These are phyloP conservation scores for Metacarcinus magister DNA, from an alignment of 2,888 invertebrate genomes.

Conservation along the genomic window DNA sequence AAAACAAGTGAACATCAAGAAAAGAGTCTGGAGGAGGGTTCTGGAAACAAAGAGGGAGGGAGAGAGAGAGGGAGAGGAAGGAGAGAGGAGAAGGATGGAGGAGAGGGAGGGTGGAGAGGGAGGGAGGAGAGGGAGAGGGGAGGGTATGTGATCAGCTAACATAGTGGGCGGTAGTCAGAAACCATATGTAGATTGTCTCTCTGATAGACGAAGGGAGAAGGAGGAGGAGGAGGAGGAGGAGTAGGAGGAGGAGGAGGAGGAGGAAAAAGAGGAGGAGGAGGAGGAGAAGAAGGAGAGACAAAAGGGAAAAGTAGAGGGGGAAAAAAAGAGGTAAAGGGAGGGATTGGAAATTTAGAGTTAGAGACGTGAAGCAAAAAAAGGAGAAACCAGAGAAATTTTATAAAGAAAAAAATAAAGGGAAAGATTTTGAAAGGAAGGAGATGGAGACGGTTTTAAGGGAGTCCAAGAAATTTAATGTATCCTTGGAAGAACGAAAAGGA, in stretches of 20 bases:
- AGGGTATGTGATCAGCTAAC: constrained; percentile 22
- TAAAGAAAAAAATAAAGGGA: background rate
- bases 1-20: constrained; percentile 5
- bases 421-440: background rate
- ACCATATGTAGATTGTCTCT: constrained; percentile 45
- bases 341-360: background rate
- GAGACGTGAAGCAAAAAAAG: background rate
- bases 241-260: background rate
- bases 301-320: background rate
- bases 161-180: constrained; percentile 14
- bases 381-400: background rate
- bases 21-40: background rate
- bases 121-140: background rate
- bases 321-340: background rate
- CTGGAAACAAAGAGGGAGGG: background rate
- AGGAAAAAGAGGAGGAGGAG: background rate
- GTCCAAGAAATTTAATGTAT: background rate
- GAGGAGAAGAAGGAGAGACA: background rate
- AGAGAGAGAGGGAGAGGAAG: background rate
- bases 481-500: background rate
- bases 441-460: background rate
- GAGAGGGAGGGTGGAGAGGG: background rate
- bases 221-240: background rate
- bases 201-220: background rate
- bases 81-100: background rate